Conservation (phyloP, 2,888 invertebrate species). For the Pachliopta kotzebuea region DNA sequence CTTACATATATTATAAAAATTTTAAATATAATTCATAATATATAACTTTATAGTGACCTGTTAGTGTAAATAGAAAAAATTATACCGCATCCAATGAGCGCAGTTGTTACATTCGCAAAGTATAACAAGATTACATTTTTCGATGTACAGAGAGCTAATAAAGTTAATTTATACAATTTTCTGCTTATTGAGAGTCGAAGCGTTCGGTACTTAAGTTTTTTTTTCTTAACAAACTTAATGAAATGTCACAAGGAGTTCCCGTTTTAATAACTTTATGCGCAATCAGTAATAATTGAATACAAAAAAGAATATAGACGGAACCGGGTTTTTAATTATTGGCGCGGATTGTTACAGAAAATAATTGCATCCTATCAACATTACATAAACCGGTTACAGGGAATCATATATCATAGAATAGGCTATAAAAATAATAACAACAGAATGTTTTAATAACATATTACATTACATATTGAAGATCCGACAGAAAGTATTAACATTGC, state of each 20-base stretch:
- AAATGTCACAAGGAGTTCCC: conserved; percentile 24
- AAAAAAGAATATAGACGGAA: conserved; percentile 12
- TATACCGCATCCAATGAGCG: conserved; percentile 16
- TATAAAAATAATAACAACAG: background rate
- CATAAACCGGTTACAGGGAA: conserved; percentile 4
- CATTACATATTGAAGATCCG: too few species aligned
- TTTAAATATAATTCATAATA: too few species aligned
- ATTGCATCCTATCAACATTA: background rate
- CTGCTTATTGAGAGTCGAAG: conserved; percentile 14
- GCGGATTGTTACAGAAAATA: conserved; percentile 6
- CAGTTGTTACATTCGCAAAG: background rate
- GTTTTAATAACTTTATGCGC: conserved; percentile 18
- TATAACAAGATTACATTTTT: conserved; percentile 23
- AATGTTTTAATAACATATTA: too few species aligned
- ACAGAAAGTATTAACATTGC: too few species aligned
- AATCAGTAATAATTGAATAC: conserved; percentile 24
- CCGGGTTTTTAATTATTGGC: conserved; percentile 13
- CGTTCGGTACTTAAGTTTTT: conserved; percentile 22
- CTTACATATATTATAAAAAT: too few species aligned
- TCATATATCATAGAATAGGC: background rate
- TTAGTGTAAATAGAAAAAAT: background rate
- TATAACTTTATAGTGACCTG: too few species aligned
- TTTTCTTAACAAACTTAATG: conserved; percentile 1
- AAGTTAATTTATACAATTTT: conserved; percentile 29
- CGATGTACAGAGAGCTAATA: conserved; percentile 23